These are phyloP conservation scores for Coenobita brevimanus DNA, from an alignment of 1,140 invertebrate species.

Conservation along the genomic window DNA sequence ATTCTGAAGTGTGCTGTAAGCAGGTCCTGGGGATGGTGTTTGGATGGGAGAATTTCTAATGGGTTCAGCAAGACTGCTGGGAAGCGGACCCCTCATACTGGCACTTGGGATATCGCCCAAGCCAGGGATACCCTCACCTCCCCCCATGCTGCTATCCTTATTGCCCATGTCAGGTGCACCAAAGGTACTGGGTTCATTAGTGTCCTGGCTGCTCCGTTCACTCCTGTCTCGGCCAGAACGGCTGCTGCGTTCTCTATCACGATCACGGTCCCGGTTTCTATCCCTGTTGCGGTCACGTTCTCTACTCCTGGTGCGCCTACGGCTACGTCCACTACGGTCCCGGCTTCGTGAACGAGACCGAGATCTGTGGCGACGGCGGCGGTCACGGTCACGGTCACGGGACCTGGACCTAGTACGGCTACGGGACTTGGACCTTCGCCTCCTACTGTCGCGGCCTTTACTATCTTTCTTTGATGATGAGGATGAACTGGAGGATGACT, in stretches of 20 bases:
- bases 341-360: conserved; percentile 67
- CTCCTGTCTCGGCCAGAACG: conserved; percentile 31
- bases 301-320: conserved; percentile 43
- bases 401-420: conserved; percentile 56
- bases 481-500: conserved; percentile 12
- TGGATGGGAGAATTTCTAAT: conserved; percentile 48
- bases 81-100: conserved; percentile 50
- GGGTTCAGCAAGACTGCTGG: conserved; percentile 42
- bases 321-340: conserved; percentile 67
- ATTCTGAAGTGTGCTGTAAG: not conserved
- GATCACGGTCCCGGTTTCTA: conserved; percentile 68
- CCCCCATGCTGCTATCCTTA: not conserved
- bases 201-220: conserved; percentile 48
- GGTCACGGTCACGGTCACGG: conserved; percentile 64
- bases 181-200: conserved; percentile 9
- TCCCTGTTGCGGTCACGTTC: conserved; percentile 62
- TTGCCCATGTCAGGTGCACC: not conserved
- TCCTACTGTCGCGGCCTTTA: conserved; percentile 43
- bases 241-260: conserved; percentile 59
- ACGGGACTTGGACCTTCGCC: conserved; percentile 49
- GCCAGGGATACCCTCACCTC: conserved; percentile 54
- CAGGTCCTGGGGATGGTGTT: conserved; percentile 29
- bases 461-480: conserved; percentile 37
- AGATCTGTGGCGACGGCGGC: conserved; percentile 64
- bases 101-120: conserved; percentile 65